These are phyloP conservation scores for Falco berigora DNA, from an alignment of 2,797 vertebrate species.

Conservation along the genomic window DNA sequence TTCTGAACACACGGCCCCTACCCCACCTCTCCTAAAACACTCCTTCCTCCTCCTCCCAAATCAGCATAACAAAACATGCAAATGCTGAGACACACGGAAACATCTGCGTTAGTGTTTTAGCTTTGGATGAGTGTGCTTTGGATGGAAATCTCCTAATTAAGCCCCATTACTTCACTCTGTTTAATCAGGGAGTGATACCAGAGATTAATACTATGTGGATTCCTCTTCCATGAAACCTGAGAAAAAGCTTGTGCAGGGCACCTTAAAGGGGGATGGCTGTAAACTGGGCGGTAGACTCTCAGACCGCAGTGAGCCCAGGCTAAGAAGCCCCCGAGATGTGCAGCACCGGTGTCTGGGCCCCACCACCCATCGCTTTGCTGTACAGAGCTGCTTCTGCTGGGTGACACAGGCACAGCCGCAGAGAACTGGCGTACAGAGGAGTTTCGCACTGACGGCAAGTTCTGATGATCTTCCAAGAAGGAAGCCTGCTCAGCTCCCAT, in stretches of 20 bases:
- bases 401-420: rapidly evolving
- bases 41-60: neutral
- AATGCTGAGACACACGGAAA: neutral
- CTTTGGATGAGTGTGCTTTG: neutral
- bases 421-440: neutral
- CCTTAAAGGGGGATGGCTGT: neutral
- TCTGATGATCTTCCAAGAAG: neutral
- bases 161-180: neutral
- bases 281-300: neutral
- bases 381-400: neutral
- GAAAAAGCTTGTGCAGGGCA: rapidly evolving
- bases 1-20: neutral
- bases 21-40: neutral
- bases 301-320: neutral
- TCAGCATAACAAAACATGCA: neutral
- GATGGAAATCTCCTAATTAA: neutral
- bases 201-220: neutral
- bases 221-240: neutral
- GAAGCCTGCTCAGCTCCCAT: neutral
- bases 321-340: rapidly evolving
- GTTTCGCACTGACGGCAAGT: neutral
- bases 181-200: neutral
- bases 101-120: neutral
- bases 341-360: neutral
- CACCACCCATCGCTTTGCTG: neutral